Conservation (phyloP, 2,888 invertebrate genomes). For the Dryadula phaetusa region DNA sequence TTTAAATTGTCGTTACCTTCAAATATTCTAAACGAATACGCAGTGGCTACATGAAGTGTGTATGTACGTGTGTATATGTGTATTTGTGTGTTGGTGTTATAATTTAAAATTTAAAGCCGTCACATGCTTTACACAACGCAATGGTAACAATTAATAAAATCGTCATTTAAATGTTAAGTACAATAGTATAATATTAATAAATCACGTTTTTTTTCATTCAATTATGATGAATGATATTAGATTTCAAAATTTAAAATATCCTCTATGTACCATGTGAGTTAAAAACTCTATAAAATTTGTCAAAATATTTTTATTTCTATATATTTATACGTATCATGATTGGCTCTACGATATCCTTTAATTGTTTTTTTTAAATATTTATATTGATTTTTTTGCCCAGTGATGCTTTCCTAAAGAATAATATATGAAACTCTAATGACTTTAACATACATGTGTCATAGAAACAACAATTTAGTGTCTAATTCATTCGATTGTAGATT, state of each 20-base stretch:
- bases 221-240: slow-evolving; percentile 10
- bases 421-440: slow-evolving; percentile 12
- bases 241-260: slow-evolving; percentile 10
- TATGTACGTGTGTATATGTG: background rate
- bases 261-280: slow-evolving; percentile 10
- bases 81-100: background rate
- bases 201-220: slow-evolving; percentile 3
- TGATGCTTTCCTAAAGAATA: background rate
- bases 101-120: slow-evolving; percentile 5
- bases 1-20: background rate
- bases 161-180: slow-evolving; percentile 8
- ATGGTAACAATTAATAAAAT: slow-evolving; percentile 10
- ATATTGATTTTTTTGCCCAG: background rate
- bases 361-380: background rate
- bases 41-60: background rate
- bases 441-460: background rate
- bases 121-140: slow-evolving; percentile 2
- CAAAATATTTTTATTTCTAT: slow-evolving; percentile 8
- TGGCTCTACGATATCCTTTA: background rate
- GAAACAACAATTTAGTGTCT: background rate
- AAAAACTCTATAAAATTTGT: slow-evolving; percentile 19
- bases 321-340: background rate
- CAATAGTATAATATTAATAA: slow-evolving; percentile 15
- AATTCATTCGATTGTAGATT: slow-evolving; percentile 13
- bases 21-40: slow-evolving; percentile 13